phyloP scores from a whole-genome alignment of 1,140 invertebrate species.

The Diorhabda carinulata region DNA sequence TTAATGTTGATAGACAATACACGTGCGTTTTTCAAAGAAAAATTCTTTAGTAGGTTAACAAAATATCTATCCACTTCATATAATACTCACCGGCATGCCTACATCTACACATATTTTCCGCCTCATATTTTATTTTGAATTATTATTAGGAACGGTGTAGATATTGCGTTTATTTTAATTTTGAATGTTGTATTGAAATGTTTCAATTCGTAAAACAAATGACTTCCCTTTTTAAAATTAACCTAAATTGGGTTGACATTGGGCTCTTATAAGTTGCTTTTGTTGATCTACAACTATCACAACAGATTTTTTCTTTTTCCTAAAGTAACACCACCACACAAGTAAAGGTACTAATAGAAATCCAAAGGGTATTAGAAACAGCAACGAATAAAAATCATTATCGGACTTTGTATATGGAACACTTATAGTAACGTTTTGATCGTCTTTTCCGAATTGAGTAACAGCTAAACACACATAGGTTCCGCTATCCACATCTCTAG shows the following conservation, averaged over 20 bases:
- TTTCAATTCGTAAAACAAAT: no score
- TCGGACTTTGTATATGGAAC: conserved; percentile 24
- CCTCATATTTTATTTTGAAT: no score
- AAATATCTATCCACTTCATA: no score
- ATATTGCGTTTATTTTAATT: no score
- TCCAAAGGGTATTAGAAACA: conserved; percentile 38
- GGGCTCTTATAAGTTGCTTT: conserved; percentile 22
- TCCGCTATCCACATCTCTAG: conserved; percentile 35
- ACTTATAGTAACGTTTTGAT: conserved; percentile 33
- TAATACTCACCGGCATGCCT: no score
- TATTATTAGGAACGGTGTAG: no score
- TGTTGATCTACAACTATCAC: conserved; percentile 21
- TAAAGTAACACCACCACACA: conserved; percentile 40
- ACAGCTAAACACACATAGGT: conserved; percentile 42
- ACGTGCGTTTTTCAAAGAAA: no score
- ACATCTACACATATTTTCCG: no score
- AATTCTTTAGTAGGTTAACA: no score
- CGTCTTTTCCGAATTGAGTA: conserved; percentile 34
- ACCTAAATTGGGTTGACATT: conserved; percentile 3
- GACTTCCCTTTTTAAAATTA: no score
- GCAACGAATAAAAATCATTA: conserved; percentile 28
- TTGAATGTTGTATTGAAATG: no score
- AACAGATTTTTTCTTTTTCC: conserved; percentile 31
- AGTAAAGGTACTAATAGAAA: conserved; percentile 34
- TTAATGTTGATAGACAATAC: no score